phyloP scores from a whole-genome alignment of 2,113 vertebrate genomes.

The Tyrannus savana region DNA sequence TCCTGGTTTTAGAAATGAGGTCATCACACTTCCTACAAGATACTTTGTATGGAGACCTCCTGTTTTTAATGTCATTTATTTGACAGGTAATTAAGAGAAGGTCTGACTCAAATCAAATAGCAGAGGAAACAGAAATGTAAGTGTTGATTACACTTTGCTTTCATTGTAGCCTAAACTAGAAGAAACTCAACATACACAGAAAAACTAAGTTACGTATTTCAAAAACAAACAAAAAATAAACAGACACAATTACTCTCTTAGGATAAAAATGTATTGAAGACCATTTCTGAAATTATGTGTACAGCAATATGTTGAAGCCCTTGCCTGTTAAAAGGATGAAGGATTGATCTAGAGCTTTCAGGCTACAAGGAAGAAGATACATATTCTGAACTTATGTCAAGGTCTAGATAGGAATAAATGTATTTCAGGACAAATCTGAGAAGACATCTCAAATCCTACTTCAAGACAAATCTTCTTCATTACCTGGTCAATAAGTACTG shows the following conservation, averaged over 20 bases:
- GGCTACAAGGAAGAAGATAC: not conserved
- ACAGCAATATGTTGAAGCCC: not conserved
- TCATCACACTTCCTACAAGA: not conserved
- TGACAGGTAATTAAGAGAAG: not conserved
- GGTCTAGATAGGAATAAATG: not conserved
- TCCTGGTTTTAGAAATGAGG: not conserved
- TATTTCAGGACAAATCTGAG: not conserved
- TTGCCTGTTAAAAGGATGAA: not conserved
- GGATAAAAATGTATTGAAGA: not conserved
- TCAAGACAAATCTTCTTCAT: not conserved
- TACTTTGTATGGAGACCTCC: not conserved
- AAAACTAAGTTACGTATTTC: not conserved
- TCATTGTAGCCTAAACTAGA: not conserved
- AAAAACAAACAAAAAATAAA: not conserved
- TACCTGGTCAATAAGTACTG: not conserved
- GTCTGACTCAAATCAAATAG: not conserved
- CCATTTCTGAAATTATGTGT: not conserved
- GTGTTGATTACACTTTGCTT: not conserved
- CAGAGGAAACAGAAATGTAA: not conserved
- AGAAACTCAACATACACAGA: not conserved
- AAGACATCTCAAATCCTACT: not conserved
- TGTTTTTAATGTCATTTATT: not conserved
- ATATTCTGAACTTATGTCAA: not conserved
- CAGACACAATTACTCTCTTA: not conserved
- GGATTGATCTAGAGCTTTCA: not conserved